Evolutionary conservation across 2,888 invertebrate genomes (phyloP), one percentile per base, ranked within the genome.

Genomic region (Pantelozetes paolii): DNA sequence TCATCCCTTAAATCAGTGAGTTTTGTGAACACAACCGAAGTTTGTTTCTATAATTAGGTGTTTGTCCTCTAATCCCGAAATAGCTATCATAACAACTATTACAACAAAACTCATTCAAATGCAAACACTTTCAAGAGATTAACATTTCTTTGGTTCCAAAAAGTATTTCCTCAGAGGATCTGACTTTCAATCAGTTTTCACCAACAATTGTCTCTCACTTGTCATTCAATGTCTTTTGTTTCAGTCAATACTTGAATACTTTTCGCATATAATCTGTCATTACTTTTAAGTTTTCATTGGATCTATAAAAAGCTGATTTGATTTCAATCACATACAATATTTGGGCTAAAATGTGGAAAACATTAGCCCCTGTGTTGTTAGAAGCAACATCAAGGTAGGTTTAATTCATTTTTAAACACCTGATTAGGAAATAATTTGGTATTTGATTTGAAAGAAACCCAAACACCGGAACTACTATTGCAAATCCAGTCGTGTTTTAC

Each of bases 321-420:
- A n/a, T n/a, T n/a, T n/a, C n/a, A n/a, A n/a, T n/a, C n/a, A n/a
- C n/a, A n/a, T n/a, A n/a, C n/a, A n/a, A n/a, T 48, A 36, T 36
- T 64, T 1, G 20, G 6, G 15, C n/a, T 6, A 64, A 32, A 3
- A 74, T 70, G 70, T 74, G 74, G 74, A 74, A 67, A n/a, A n/a
- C n/a, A 59, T 42, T 74, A 36, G 74, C 74, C 8, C 74, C 74
- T 2, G 54, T 74, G n/a, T 54, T 74, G 9, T 70, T 74, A 40
- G 74, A 74, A 42, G 48, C 72, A n/a, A 15, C 74, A n/a, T 32
- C 50, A 69, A 23, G 13, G 18, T 28, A 74, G 74, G 74, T 74
- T 42, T 13, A 15, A 6, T 32, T 8, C 23, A 3, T 62, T 20
- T 40, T 26, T 26, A n/a, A 62, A 26, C n/a, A n/a, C n/a, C n/a